phyloP scores from a whole-genome alignment of 2,797 vertebrate species.

The Emydoidea blandingii region DNA sequence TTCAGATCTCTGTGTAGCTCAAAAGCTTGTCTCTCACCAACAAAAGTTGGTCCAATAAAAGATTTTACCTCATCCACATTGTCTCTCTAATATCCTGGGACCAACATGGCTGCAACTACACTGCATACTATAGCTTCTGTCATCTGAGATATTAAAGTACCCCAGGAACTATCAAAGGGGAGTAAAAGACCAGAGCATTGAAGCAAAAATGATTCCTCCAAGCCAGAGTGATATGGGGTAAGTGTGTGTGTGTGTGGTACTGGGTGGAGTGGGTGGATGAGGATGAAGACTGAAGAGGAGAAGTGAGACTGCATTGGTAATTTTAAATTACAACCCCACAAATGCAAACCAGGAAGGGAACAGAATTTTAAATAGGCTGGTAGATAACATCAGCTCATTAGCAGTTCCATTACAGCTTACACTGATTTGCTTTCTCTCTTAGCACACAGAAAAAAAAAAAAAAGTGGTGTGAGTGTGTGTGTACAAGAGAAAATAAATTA shows the following conservation, averaged over 20 bases:
- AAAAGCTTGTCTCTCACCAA: neutral
- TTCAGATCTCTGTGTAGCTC: neutral
- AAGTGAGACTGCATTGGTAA: conserved; percentile 35
- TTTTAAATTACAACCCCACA: conserved; percentile 70
- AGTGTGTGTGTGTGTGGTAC: neutral
- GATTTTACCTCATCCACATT: neutral
- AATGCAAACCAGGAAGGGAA: conserved; percentile 72
- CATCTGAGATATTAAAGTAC: neutral
- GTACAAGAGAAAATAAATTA: conserved; percentile 68
- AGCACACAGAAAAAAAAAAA: conserved; percentile 22
- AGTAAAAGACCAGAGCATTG: neutral
- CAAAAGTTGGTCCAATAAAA: neutral
- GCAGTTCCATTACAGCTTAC: conserved; percentile 73
- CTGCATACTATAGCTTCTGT: neutral
- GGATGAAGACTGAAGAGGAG: conserved; percentile 1
- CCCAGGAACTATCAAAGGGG: neutral
- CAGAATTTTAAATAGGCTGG: conserved; percentile 73
- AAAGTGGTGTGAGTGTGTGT: conserved; percentile 27
- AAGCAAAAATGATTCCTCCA: conserved; percentile 21
- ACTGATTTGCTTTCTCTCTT: conserved; percentile 66
- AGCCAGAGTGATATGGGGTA: neutral
- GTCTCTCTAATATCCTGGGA: neutral
- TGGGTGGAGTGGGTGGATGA: accelerated
- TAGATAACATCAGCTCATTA: conserved; percentile 80
- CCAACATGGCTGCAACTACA: neutral